Conservation (phyloP, 2,113 vertebrate species). For the Rhineura floridana region DNA sequence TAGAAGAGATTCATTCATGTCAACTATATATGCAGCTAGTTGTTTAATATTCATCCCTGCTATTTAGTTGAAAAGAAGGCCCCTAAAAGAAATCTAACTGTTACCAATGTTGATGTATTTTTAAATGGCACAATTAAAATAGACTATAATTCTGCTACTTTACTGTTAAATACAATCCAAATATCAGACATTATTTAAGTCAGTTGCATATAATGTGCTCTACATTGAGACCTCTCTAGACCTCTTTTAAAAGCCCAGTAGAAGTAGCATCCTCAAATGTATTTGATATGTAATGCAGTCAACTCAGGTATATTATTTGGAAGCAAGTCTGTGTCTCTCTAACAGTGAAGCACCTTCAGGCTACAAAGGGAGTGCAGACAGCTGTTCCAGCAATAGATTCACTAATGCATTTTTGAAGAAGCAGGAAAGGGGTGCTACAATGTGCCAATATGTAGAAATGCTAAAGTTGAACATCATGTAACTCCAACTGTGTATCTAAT, state of each 20-base stretch:
- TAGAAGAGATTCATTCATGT: neutral
- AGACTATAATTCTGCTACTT: neutral
- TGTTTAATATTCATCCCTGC: neutral
- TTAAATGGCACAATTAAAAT: neutral
- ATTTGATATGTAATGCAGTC: slow-evolving; percentile 21
- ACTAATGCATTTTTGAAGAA: slow-evolving; percentile 10
- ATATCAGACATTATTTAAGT: neutral
- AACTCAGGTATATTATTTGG: slow-evolving; percentile 5
- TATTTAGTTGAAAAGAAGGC: neutral
- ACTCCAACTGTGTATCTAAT: neutral
- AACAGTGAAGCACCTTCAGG: neutral
- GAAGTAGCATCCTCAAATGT: neutral
- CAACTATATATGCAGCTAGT: neutral
- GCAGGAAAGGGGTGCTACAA: neutral
- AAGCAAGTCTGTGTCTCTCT: neutral
- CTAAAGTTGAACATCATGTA: neutral
- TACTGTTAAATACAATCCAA: neutral
- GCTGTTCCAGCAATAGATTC: neutral
- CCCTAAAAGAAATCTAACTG: neutral
- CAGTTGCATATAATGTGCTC: neutral
- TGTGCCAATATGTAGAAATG: neutral
- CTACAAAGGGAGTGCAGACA: slow-evolving; percentile 2
- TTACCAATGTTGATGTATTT: neutral
- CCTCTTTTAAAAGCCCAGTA: neutral
- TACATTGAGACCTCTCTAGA: neutral